Evolutionary conservation across 1,140 invertebrate species (phyloP).

Genomic region (Diplogasteroides magnus): DNA sequence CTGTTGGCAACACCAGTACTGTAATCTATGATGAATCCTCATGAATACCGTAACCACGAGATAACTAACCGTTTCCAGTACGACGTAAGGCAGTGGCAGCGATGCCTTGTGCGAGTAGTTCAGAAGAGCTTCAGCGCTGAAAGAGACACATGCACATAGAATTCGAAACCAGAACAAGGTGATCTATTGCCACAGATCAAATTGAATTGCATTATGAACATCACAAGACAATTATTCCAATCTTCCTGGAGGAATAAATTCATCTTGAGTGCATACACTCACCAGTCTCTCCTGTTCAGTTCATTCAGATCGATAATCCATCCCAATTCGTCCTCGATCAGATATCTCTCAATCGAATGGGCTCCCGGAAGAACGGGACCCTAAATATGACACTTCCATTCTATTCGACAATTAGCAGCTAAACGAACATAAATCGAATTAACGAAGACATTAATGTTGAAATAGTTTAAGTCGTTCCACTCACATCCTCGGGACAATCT

Average conservation of each 20-base stretch:
- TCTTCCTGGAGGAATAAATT: constrained; percentile 8
- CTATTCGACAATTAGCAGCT: too few species aligned
- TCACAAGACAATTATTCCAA: too few species aligned
- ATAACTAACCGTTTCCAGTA: constrained; percentile 79
- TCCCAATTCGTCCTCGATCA: constrained; percentile 92
- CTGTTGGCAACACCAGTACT: too few species aligned
- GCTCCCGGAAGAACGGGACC: constrained; percentile 74
- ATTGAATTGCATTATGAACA: too few species aligned
- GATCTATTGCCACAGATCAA: too few species aligned
- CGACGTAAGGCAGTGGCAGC: constrained; percentile 94
- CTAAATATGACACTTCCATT: constrained; percentile 38
- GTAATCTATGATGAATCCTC: too few species aligned
- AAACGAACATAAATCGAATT: too few species aligned
- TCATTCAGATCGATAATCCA: constrained; percentile 85
- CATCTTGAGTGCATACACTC: constrained; percentile 39
- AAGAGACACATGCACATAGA: constrained; percentile 40
- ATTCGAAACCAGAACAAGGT: too few species aligned
- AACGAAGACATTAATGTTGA: too few species aligned
- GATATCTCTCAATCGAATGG: constrained; percentile 91
- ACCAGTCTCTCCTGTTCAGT: constrained; percentile 86
- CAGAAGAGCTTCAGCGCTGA: constrained; percentile 77
- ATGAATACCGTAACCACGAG: too few species aligned
- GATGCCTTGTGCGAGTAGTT: constrained; percentile 86
- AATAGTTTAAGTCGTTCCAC: too few species aligned
- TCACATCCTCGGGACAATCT: constrained; percentile 73